Evolutionary conservation across 2,888 invertebrate species (phyloP).

Genomic region (Oeneis ivallda): DNA sequence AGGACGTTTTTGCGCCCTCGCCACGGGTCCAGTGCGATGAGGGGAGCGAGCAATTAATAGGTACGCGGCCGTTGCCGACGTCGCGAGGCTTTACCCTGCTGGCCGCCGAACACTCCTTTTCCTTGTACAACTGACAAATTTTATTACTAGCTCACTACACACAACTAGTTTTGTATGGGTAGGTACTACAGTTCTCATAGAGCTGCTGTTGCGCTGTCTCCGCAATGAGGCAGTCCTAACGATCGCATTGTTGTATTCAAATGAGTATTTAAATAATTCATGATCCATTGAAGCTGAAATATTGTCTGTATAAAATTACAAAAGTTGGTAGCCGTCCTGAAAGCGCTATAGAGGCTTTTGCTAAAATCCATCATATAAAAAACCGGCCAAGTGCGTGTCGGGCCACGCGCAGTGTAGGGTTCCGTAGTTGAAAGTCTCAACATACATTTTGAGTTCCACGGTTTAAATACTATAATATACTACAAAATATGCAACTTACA

Average conservation of each 20-base stretch:
- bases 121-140: constrained; percentile 40
- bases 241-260: constrained; percentile 21
- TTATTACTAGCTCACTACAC: constrained; percentile 20
- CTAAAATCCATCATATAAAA: constrained; percentile 54
- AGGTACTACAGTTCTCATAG: too few relatives aligned
- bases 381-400: too few relatives aligned
- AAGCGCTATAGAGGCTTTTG: constrained; percentile 34
- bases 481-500: too few relatives aligned
- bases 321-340: constrained; percentile 17
- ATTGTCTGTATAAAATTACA: constrained; percentile 23
- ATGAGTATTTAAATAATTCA: constrained; percentile 23
- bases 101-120: constrained; percentile 62
- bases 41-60: constrained; percentile 80
- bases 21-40: constrained; percentile 55
- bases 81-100: constrained; percentile 37
- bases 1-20: constrained; percentile 79
- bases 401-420: too few relatives aligned
- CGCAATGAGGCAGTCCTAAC: constrained; percentile 12
- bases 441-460: too few relatives aligned
- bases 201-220: constrained; percentile 2
- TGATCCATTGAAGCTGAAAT: constrained; percentile 23
- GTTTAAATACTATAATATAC: too few relatives aligned
- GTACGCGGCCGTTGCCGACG: constrained; percentile 55
- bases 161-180: constrained; percentile 43
- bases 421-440: too few relatives aligned